phyloP scores from a whole-genome alignment of 1,140 invertebrate species.

The Portunus trituberculatus region DNA sequence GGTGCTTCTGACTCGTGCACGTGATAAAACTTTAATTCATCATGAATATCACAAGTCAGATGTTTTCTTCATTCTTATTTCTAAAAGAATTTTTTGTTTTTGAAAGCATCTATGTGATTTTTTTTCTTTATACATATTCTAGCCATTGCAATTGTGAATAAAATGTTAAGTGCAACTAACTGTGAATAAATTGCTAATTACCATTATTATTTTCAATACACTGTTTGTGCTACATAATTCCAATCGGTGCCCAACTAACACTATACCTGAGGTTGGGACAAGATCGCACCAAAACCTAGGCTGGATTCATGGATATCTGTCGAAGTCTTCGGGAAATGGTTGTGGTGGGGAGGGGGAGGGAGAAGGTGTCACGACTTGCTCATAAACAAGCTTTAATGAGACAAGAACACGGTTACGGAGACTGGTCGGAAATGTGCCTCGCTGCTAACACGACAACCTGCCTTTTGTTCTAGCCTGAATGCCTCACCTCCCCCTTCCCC shows the following conservation, averaged over 20 bases:
- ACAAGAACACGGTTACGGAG: neutral
- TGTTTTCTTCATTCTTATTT: no score
- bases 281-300: neutral
- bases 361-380: neutral
- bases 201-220: neutral
- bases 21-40: no score
- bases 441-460: neutral
- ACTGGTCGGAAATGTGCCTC: neutral
- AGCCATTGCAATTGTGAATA: no score
- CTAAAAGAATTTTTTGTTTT: no score
- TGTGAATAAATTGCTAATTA: no score
- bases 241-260: neutral
- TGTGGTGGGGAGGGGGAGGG: neutral
- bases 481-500: neutral
- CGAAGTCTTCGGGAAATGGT: neutral
- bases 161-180: no score
- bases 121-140: no score
- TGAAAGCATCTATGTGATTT: no score
- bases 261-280: neutral
- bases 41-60: no score
- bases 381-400: conserved; percentile 23
- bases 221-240: neutral
- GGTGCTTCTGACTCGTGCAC: no score
- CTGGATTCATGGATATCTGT: neutral
- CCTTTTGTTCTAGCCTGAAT: neutral